phyloP scores from a whole-genome alignment of 2,797 vertebrate genomes.

The Syndactyla subalaris region DNA sequence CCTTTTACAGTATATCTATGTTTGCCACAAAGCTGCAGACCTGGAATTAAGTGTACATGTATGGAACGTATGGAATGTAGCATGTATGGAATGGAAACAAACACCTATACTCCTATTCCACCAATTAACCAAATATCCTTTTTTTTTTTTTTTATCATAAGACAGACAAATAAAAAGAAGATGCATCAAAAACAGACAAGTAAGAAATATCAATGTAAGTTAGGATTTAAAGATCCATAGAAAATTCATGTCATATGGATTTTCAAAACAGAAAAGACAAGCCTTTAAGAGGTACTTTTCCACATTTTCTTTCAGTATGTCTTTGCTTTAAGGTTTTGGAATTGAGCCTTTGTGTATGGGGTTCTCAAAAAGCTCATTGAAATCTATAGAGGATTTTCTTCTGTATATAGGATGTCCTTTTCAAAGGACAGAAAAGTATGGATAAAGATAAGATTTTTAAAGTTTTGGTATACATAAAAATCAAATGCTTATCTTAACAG shows the following conservation, averaged over 20 bases:
- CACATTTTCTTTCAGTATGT: neutral
- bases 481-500: neutral
- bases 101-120: neutral
- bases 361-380: neutral
- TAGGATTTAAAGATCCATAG: neutral
- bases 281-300: neutral
- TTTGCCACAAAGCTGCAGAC: conserved; percentile 3
- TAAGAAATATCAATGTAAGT: neutral
- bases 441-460: neutral
- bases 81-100: neutral
- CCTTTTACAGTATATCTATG: conserved; percentile 19
- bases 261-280: neutral
- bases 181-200: neutral
- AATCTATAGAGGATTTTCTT: neutral
- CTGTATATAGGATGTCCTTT: neutral
- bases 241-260: neutral
- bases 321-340: neutral
- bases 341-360: neutral
- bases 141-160: neutral
- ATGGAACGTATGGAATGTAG: neutral
- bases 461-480: neutral
- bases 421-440: neutral
- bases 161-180: neutral
- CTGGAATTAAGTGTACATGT: neutral
- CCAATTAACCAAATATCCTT: neutral